A percentile compares a stretch with the other conserved stretches of the same genome.
phyloP scores from a whole-genome alignment of 2,113 vertebrate genomes.

The Microcebus tavaratra region DNA sequence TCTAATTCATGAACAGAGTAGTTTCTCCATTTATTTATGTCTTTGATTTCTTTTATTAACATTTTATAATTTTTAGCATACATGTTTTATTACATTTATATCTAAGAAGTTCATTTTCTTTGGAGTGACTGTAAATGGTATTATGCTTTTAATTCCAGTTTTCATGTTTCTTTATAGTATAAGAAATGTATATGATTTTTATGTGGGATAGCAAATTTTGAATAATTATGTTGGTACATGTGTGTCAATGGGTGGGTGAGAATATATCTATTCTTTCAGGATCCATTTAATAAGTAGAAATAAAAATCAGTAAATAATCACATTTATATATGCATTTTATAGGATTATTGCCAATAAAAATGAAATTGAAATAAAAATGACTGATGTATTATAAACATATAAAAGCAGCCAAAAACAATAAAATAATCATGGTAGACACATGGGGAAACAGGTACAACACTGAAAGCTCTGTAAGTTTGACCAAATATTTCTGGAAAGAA shows the following conservation, averaged over 20 bases:
- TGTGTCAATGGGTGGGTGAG: background rate
- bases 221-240: background rate
- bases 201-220: background rate
- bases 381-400: background rate
- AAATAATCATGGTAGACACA: background rate
- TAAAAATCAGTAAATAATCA: background rate
- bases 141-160: background rate
- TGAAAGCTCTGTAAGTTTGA: background rate
- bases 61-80: background rate
- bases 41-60: constrained; percentile 29
- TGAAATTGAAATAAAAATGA: constrained; percentile 42
- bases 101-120: constrained; percentile 13
- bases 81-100: background rate
- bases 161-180: background rate
- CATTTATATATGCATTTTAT: background rate
- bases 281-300: background rate
- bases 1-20: background rate
- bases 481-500: constrained; percentile 1
- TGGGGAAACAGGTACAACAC: background rate
- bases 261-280: background rate
- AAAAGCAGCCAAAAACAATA: background rate
- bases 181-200: background rate
- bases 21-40: background rate
- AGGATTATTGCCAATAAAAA: background rate
- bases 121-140: background rate